Evolutionary conservation across 2,797 vertebrate species (phyloP).

Genomic region (Coranthus polyacanthus): DNA sequence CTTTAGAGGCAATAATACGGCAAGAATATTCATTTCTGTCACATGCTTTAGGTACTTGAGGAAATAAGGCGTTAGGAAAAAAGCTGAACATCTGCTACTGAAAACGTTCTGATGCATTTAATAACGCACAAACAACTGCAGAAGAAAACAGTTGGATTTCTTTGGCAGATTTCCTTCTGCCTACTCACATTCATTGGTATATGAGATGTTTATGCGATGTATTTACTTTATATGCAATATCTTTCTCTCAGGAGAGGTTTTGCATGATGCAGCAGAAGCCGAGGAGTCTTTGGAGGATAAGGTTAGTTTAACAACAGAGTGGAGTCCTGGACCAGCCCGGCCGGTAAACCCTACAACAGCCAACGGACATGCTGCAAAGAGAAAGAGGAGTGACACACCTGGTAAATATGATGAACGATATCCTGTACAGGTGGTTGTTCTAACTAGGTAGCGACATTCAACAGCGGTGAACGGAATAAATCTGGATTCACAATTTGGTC

Average conservation of each 20-base stretch:
- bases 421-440: background rate
- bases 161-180: slow-evolving; percentile 10
- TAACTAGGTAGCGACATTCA: too few relatives aligned
- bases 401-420: slow-evolving; percentile 77
- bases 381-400: slow-evolving; percentile 86
- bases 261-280: slow-evolving; percentile 64
- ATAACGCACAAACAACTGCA: background rate
- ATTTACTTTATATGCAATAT: slow-evolving; percentile 11
- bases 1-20: slow-evolving; percentile 19
- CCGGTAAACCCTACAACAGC: slow-evolving; percentile 72
- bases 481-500: too few relatives aligned
- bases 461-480: too few relatives aligned
- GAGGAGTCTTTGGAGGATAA: slow-evolving; percentile 87
- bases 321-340: slow-evolving; percentile 83
- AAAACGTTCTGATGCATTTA: slow-evolving; percentile 13
- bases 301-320: slow-evolving; percentile 78
- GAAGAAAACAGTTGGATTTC: background rate
- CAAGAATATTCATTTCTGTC: background rate
- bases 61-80: background rate
- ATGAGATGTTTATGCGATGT: slow-evolving; percentile 6
- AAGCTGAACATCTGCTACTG: slow-evolving; percentile 6
- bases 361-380: slow-evolving; percentile 88
- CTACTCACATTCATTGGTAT: slow-evolving; percentile 3
- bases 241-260: slow-evolving; percentile 43
- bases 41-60: background rate